Evolutionary conservation across 1,140 invertebrate species (phyloP), one percentile per base, ranked within the genome.

Genomic region (Tribolium madens): DNA sequence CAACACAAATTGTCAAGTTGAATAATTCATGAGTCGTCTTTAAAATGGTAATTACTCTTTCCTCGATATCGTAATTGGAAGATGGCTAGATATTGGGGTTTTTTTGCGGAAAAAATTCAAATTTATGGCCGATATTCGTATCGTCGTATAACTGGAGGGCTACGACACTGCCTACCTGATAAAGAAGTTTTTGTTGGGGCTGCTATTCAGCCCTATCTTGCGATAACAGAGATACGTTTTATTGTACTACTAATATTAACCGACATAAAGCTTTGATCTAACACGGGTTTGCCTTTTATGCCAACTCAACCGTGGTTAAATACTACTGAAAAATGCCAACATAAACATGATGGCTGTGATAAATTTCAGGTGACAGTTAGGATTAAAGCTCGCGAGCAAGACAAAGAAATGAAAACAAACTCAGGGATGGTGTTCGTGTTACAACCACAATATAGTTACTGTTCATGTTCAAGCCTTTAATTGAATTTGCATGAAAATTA

Each of bases 401-500:
- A 57, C 14, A 57, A 57, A 57, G 52, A 18, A 57, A 15, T 18
- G 21, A 50, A 12, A 15, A 14, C 1, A 12, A 57, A 57, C 18
- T 57, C 14, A 57, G 15, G 21, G 17, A 57, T 9, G 4, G 52
- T 9, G 57, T 33, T 64, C 13, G 13, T n/a, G 26, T 18, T 18
- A 7, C 10, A 57, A 57, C 52, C 52, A 21, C 57, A 64, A 64
- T 64, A 33, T 26, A 26, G 57, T 33, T 64, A 64, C 57, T 13
- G 57, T 33, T 64, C 26, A 64, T 64, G 36, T 64, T 14, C 57
- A 64, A 64, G 57, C 26, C 57, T 64, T 31, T 64, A 64, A 64
- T 64, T 64, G 57, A 64, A 64, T 64, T 64, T 64, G 57, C 57
- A 64, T 64, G 57, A 26, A 64, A 64, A 64, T 64, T 64, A 64